These are phyloP conservation scores for Hydrotaea diabolus DNA, from an alignment of 2,888 invertebrate species.

Conservation along the genomic window DNA sequence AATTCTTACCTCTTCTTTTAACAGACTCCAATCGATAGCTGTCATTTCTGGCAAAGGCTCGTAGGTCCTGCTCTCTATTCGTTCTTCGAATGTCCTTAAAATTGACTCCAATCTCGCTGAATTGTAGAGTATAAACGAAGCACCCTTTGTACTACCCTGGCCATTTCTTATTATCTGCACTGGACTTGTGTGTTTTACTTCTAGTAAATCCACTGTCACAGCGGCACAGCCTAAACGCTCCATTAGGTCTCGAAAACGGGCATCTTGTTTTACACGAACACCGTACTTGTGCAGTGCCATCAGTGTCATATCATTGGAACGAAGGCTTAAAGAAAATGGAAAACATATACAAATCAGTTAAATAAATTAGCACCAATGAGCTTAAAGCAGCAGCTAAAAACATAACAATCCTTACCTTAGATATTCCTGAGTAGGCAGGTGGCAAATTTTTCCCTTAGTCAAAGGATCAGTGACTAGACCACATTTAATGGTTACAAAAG, in stretches of 20 bases:
- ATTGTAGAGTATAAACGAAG: constrained; percentile 89
- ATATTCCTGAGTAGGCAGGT: constrained; percentile 69
- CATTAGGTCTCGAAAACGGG: constrained; percentile 83
- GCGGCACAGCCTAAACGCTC: constrained; percentile 85
- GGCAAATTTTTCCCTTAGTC: constrained; percentile 82
- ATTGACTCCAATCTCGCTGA: constrained; percentile 87
- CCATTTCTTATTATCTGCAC: constrained; percentile 81
- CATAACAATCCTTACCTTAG: constrained; percentile 68
- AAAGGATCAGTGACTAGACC: constrained; percentile 84
- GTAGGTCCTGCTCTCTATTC: constrained; percentile 83
- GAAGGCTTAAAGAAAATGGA: too few relatives aligned
- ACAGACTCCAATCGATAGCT: constrained; percentile 84
- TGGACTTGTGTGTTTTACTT: constrained; percentile 84
- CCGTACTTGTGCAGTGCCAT: constrained; percentile 87
- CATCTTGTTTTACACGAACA: constrained; percentile 81
- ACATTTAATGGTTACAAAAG: constrained; percentile 78
- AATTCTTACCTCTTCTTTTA: constrained; percentile 84
- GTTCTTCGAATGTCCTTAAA: constrained; percentile 84
- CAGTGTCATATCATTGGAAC: constrained; percentile 84
- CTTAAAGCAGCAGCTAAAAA: not conserved
- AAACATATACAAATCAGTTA: constrained; percentile 19
- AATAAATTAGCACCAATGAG: constrained; percentile 3
- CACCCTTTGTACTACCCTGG: constrained; percentile 81
- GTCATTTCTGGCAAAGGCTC: constrained; percentile 83
- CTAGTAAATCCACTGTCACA: constrained; percentile 85